Conservation (phyloP, 2,113 vertebrate species). For the Notarius lentiginosus region DNA sequence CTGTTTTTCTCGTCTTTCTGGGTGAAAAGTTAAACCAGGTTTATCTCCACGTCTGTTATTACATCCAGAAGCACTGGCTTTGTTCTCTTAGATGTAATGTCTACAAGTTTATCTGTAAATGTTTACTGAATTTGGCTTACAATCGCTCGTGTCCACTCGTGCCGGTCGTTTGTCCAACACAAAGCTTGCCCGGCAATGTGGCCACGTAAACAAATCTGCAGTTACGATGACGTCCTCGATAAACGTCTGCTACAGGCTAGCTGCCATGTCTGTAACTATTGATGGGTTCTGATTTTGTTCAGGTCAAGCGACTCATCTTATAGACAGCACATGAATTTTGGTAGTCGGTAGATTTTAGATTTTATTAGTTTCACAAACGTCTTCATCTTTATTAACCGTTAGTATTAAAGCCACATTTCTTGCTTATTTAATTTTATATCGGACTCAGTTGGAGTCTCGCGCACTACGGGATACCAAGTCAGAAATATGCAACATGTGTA, state of each 20-base stretch:
- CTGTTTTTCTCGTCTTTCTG: too few relatives aligned
- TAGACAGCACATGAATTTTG: not conserved
- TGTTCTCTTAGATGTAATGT: too few relatives aligned
- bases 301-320: not conserved
- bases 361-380: not conserved
- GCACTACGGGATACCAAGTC: not conserved
- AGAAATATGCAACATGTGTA: not conserved
- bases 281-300: not conserved
- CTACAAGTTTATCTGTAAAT: too few relatives aligned
- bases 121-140: too few relatives aligned
- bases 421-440: not conserved
- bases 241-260: not conserved
- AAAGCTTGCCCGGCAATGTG: too few relatives aligned
- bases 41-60: too few relatives aligned
- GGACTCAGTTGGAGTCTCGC: not conserved
- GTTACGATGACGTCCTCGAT: too few relatives aligned
- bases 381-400: not conserved
- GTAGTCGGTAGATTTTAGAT: not conserved
- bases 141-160: too few relatives aligned
- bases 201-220: too few relatives aligned
- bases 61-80: too few relatives aligned
- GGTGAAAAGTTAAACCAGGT: too few relatives aligned
- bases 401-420: not conserved
- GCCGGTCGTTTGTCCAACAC: too few relatives aligned
- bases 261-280: not conserved